Evolutionary conservation across 2,113 vertebrate genomes (phyloP).

Genomic region (Mustela nigripes): DNA sequence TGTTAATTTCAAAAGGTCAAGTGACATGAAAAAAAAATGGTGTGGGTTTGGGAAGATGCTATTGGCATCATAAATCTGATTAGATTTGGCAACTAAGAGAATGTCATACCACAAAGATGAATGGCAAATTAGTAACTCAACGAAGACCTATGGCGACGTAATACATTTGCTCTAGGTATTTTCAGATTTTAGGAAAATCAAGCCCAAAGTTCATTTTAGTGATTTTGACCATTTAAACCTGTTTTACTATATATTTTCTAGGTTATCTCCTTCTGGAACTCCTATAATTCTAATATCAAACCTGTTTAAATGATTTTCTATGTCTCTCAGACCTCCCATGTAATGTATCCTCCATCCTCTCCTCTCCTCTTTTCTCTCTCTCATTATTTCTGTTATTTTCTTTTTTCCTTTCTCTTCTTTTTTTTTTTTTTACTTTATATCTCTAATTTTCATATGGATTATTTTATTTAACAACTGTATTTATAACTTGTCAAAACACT

Average conservation of each 20-base stretch:
- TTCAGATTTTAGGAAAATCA: not conserved
- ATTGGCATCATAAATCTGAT: not conserved
- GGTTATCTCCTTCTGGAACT: not conserved
- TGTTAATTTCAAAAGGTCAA: not conserved
- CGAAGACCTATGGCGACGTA: not conserved
- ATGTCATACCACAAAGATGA: not conserved
- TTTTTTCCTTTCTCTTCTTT: no score
- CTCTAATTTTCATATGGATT: not conserved
- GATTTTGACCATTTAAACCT: not conserved
- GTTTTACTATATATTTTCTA: not conserved
- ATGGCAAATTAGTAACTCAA: not conserved
- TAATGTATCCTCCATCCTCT: not conserved
- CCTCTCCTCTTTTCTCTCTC: not conserved
- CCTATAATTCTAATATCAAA: not conserved
- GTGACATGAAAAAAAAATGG: not conserved
- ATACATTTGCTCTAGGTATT: not conserved
- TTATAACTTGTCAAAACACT: not conserved
- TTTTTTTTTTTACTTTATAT: not conserved
- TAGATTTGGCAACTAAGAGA: not conserved
- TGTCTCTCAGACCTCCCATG: not conserved
- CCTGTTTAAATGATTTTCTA: not conserved
- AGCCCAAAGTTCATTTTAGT: not conserved
- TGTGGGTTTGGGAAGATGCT: not conserved
- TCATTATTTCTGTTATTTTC: not conserved
- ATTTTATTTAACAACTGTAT: not conserved